Evolutionary conservation across 2,888 invertebrate genomes (phyloP).

Genomic region (Steinernema carpocapsae): DNA sequence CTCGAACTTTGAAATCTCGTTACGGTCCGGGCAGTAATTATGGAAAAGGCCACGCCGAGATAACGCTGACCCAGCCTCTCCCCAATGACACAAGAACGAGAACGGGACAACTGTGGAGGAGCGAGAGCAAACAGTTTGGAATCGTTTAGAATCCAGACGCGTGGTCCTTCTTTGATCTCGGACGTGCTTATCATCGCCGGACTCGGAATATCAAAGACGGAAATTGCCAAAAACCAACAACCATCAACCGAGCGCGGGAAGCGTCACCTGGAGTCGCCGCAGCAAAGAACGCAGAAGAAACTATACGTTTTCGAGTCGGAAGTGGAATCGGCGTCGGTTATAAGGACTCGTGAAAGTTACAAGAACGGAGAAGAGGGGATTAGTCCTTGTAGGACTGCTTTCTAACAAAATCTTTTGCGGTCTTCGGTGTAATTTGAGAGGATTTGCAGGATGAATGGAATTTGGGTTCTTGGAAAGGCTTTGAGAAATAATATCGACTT

Average conservation of each 20-base stretch:
- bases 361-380: too few species aligned
- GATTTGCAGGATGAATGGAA: too few species aligned
- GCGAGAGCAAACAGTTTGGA: not conserved
- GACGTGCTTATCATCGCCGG: not conserved
- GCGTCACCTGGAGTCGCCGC: not conserved
- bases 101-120: not conserved
- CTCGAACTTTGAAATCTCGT: conserved; percentile 16
- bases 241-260: not conserved
- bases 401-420: too few species aligned
- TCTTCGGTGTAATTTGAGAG: too few species aligned
- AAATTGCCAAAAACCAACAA: conserved; percentile 13
- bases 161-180: conserved; percentile 8
- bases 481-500: too few species aligned
- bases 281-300: not conserved
- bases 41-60: not conserved
- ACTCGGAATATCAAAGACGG: not conserved
- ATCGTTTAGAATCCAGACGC: not conserved
- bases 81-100: not conserved
- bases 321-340: too few species aligned
- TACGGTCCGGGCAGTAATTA: not conserved
- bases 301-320: conserved; percentile 7
- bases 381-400: too few species aligned
- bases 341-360: too few species aligned
- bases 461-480: too few species aligned
- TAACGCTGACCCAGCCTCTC: not conserved